Evolutionary conservation across 2,113 vertebrate species (phyloP).

Genomic region (Eupsittula cactorum): DNA sequence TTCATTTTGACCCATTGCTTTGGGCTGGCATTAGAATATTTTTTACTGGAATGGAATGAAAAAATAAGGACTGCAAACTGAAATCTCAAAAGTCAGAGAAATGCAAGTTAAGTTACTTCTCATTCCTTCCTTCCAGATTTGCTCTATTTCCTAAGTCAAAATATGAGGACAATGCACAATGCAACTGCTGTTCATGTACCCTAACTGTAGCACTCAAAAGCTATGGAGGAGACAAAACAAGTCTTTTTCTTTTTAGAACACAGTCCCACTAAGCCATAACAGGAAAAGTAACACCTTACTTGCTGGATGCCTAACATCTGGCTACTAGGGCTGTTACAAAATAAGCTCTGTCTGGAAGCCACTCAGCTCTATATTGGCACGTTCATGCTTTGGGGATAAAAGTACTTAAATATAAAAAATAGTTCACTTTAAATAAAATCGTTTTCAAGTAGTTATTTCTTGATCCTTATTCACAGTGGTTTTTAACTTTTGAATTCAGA

Average conservation of each 20-base stretch:
- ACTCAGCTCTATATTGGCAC: not conserved
- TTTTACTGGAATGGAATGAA: not conserved
- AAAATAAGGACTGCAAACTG: not conserved
- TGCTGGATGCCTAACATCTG: not conserved
- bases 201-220: not conserved
- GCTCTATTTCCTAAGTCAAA: slow-evolving; percentile 6
- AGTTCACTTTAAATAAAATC: not conserved
- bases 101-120: not conserved
- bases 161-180: slow-evolving; percentile 36
- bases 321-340: not conserved
- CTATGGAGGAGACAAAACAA: not conserved
- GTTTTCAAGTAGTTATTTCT: slow-evolving; percentile 23
- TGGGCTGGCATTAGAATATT: not conserved
- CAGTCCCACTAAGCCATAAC: not conserved
- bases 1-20: not conserved
- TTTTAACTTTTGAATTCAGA: slow-evolving; percentile 39
- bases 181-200: not conserved
- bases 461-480: not conserved
- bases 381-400: not conserved
- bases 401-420: not conserved
- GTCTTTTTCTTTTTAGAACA: not conserved
- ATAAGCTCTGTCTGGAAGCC: not conserved
- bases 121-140: not conserved
- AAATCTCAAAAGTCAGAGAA: not conserved
- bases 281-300: not conserved